phyloP scores from a whole-genome alignment of 2,797 vertebrate genomes.

The Gallinago stenura region DNA sequence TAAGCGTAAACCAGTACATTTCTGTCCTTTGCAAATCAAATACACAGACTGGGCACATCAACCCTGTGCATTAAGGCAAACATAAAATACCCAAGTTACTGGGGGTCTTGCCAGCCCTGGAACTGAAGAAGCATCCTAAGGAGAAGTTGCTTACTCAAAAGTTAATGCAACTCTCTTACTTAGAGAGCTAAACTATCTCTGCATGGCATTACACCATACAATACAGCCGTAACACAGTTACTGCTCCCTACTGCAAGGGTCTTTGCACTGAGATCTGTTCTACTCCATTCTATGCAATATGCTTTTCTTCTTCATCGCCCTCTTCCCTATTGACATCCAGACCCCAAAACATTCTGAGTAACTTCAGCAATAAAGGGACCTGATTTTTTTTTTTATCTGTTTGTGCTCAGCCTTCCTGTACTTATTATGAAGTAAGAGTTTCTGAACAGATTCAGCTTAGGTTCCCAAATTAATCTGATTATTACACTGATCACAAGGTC shows the following conservation, averaged over 20 bases:
- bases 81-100: neutral
- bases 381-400: neutral
- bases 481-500: neutral
- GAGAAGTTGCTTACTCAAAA: neutral
- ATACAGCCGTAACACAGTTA: neutral
- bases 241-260: neutral
- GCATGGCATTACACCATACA: neutral
- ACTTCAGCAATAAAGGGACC: neutral
- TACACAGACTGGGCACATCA: neutral
- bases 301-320: neutral
- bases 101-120: neutral
- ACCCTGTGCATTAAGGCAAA: neutral
- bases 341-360: neutral
- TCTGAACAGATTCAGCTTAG: neutral
- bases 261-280: neutral
- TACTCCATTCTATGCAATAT: neutral
- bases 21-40: constrained; percentile 33
- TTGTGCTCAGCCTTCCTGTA: neutral
- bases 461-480: neutral
- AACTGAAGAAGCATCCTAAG: constrained; percentile 3
- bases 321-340: neutral
- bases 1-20: neutral
- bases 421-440: neutral
- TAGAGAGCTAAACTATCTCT: neutral
- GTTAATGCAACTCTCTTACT: neutral